These are phyloP conservation scores for Noctua comes DNA, from an alignment of 2,888 invertebrate species.

Conservation along the genomic window DNA sequence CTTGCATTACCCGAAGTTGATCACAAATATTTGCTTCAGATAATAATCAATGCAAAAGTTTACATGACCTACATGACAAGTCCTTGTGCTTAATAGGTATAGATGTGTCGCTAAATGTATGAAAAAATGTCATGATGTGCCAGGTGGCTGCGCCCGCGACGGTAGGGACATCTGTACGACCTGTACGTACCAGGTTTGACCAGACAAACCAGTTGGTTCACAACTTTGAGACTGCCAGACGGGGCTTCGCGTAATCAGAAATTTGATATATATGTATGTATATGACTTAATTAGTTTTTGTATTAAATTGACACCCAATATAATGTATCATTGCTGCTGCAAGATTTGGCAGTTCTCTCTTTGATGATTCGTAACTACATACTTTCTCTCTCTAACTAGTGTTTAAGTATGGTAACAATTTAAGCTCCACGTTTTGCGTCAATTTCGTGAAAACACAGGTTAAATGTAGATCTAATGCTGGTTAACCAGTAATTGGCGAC, in stretches of 20 bases:
- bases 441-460: not conserved
- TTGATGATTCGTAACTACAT: conserved; percentile 9
- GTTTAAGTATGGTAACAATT: not conserved
- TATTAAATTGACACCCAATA: not conserved
- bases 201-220: conserved; percentile 59
- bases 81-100: conserved; percentile 80
- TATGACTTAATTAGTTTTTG: conserved; percentile 42
- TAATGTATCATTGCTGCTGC: not conserved
- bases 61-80: conserved; percentile 76
- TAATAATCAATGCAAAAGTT: conserved; percentile 62
- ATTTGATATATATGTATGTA: conserved; percentile 42
- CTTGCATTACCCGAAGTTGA: conserved; percentile 45
- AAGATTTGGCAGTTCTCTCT: conserved; percentile 25
- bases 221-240: conserved; percentile 42
- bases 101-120: conserved; percentile 70
- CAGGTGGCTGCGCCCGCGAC: conserved; percentile 55
- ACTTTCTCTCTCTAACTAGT: conserved; percentile 27
- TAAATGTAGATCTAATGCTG: not conserved
- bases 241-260: conserved; percentile 47
- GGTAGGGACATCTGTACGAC: conserved; percentile 49
- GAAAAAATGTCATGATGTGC: conserved; percentile 57
- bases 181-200: conserved; percentile 43
- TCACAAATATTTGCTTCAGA: conserved; percentile 68
- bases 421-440: not conserved
- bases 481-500: no score